phyloP scores from a whole-genome alignment of 2,797 vertebrate genomes.

The Ctenochaetus hawaiiensis region DNA sequence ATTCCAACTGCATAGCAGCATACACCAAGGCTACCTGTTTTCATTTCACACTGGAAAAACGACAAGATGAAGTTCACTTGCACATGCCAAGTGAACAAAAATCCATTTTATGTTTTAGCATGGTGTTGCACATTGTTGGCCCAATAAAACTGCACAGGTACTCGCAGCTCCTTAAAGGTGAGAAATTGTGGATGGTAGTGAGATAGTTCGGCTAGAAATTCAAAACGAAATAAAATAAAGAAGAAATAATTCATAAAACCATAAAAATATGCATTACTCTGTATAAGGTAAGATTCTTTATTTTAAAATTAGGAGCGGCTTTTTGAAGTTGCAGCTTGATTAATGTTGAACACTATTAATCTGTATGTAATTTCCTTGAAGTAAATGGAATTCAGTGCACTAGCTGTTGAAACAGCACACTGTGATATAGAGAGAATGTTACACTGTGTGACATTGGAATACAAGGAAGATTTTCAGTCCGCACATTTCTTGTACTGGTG shows the following conservation, averaged over 20 bases:
- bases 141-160: constrained; percentile 5
- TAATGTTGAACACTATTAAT: background rate
- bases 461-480: background rate
- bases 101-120: background rate
- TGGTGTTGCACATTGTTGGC: constrained; percentile 6
- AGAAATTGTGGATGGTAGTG: background rate
- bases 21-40: background rate
- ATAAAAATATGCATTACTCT: background rate
- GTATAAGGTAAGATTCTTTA: background rate
- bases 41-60: constrained; percentile 9
- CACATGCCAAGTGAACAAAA: constrained; percentile 32
- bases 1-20: background rate
- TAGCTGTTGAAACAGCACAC: background rate
- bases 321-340: background rate
- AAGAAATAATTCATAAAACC: background rate
- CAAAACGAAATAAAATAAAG: constrained; percentile 3
- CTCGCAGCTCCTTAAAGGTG: constrained; percentile 12
- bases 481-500: background rate
- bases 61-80: background rate
- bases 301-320: background rate
- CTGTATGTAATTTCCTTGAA: background rate
- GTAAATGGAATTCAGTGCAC: background rate
- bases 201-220: constrained; percentile 6
- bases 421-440: background rate
- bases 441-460: background rate